Evolutionary conservation across 2,797 vertebrate genomes (phyloP).

Genomic region (Sibirionetta formosa): DNA sequence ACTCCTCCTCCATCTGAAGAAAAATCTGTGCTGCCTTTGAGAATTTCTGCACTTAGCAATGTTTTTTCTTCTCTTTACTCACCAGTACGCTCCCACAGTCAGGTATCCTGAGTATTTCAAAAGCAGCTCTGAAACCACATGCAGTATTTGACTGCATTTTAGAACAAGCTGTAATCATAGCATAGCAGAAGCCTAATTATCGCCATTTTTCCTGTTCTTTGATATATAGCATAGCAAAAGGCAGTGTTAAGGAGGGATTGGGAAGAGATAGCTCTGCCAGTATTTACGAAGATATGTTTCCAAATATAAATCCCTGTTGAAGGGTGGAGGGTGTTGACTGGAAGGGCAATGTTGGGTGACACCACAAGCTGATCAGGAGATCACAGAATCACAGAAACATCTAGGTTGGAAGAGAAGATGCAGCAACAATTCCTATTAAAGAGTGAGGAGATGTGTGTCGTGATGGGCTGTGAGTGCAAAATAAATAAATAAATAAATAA

Average conservation of each 20-base stretch:
- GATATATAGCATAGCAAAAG: neutral
- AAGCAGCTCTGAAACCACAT: too few species aligned
- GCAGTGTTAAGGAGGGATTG: neutral
- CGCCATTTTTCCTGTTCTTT: neutral
- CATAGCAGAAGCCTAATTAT: neutral
- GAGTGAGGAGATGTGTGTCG: neutral
- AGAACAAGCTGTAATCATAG: neutral
- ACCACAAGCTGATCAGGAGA: neutral
- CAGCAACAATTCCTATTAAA: neutral
- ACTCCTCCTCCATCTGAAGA: neutral
- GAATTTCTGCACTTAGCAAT: slow-evolving; percentile 16
- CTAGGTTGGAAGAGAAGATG: neutral
- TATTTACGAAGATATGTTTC: neutral
- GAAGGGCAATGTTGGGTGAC: neutral
- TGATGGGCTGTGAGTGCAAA: neutral
- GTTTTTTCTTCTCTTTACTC: neutral
- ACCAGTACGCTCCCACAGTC: neutral
- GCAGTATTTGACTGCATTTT: too few species aligned
- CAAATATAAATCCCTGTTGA: neutral
- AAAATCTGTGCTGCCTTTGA: neutral
- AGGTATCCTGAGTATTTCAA: too few species aligned
- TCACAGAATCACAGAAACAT: too few species aligned
- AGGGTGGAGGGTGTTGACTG: neutral
- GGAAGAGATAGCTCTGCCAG: neutral
- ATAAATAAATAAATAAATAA: too few species aligned